Conservation (phyloP, 2,113 vertebrate genomes). For the pig (Sus scrofa) region T2T-Sscrofa CM000830.6:73970501-73971000, state of each 20-base stretch:
- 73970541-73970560: not conserved
- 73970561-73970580: not conserved
- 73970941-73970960: not conserved
- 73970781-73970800: not conserved
- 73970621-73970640: not conserved
- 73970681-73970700: not conserved
- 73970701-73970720: not conserved
- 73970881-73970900: not conserved
- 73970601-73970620: not conserved
- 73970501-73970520: not conserved
- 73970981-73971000: not conserved
- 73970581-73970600: not conserved
- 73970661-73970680: not conserved
- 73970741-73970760: not conserved
- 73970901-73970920: not conserved
- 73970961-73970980: not conserved
- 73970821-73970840: not conserved
- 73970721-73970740: not conserved
- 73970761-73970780: not conserved
- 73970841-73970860: not conserved
- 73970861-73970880: not conserved
- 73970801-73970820: not conserved
- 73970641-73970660: not conserved
- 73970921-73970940: not conserved
- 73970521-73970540: not conserved